Conservation (phyloP, 1,140 invertebrate species). For the Drosophila ananassae region DNA sequence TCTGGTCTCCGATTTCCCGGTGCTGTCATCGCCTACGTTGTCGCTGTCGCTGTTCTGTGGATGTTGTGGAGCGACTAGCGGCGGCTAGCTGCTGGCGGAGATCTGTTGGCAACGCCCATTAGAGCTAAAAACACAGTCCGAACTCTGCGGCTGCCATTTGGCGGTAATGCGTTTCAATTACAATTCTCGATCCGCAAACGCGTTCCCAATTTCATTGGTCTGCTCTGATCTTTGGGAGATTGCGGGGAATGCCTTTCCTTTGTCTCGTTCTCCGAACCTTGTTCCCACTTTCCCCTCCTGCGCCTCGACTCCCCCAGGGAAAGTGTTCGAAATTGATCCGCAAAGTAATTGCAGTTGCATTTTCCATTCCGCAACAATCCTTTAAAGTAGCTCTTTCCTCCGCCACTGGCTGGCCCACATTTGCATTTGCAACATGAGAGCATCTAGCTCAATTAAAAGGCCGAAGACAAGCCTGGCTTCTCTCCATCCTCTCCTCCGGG, state of each 20-base stretch:
- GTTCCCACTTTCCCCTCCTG: background rate
- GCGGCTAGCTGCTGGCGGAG: constrained; percentile 26
- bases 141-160: constrained; percentile 54
- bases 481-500: constrained; percentile 3
- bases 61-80: background rate
- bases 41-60: constrained; percentile 39
- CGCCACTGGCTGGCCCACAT: constrained; percentile 56
- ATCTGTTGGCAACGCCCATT: constrained; percentile 69
- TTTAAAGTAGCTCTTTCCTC: constrained; percentile 53
- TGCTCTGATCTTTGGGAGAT: constrained; percentile 57
- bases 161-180: constrained; percentile 77
- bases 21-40: constrained; percentile 76
- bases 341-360: constrained; percentile 62
- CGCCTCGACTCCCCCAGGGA: constrained; percentile 41
- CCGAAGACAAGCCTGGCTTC: constrained; percentile 39
- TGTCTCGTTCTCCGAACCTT: constrained; percentile 8
- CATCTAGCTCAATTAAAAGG: constrained; percentile 71
- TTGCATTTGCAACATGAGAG: constrained; percentile 68
- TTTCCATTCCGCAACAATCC: constrained; percentile 29
- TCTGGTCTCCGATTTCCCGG: constrained; percentile 58
- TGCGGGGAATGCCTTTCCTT: constrained; percentile 23
- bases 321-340: constrained; percentile 66
- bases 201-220: constrained; percentile 67
- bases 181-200: constrained; percentile 37
- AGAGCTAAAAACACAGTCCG: constrained; percentile 41